A percentile compares a stretch with the other conserved stretches of the same genome.
Conservation (phyloP, 2,888 invertebrate genomes). For the Parasteatoda lunata region DNA sequence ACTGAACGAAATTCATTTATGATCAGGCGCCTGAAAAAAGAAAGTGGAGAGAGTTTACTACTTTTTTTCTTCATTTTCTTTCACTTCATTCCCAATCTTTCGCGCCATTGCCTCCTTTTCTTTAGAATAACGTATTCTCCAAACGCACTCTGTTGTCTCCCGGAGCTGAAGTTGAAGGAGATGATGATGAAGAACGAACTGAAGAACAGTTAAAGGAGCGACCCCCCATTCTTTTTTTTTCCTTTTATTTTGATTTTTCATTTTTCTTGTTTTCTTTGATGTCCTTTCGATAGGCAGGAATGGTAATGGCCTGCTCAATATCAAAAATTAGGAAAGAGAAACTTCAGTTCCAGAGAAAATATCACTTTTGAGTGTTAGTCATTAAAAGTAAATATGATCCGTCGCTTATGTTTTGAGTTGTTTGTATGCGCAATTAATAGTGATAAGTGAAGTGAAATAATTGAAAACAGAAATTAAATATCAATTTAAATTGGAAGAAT, state of each 20-base stretch:
- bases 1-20: conserved; percentile 61
- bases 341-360: conserved; percentile 18
- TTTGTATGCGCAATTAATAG: too few relatives aligned
- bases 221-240: neutral
- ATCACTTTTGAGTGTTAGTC: conserved; percentile 1
- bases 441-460: too few relatives aligned
- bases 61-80: conserved; percentile 42
- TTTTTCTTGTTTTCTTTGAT: conserved; percentile 45
- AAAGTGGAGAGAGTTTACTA: conserved; percentile 5
- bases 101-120: conserved; percentile 53
- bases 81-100: conserved; percentile 59
- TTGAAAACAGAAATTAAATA: too few relatives aligned
- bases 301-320: conserved; percentile 54
- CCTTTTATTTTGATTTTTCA: conserved; percentile 37
- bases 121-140: conserved; percentile 56
- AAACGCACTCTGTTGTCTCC: conserved; percentile 34
- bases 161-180: conserved; percentile 54
- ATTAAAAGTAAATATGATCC: too few relatives aligned
- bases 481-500: too few relatives aligned
- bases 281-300: conserved; percentile 33
- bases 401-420: too few relatives aligned
- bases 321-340: conserved; percentile 11
- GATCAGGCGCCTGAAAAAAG: conserved; percentile 53
- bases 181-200: conserved; percentile 57
- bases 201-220: conserved; percentile 26